Evolutionary conservation across 2,888 invertebrate genomes (phyloP).

Genomic region (Terebella lapidaria): DNA sequence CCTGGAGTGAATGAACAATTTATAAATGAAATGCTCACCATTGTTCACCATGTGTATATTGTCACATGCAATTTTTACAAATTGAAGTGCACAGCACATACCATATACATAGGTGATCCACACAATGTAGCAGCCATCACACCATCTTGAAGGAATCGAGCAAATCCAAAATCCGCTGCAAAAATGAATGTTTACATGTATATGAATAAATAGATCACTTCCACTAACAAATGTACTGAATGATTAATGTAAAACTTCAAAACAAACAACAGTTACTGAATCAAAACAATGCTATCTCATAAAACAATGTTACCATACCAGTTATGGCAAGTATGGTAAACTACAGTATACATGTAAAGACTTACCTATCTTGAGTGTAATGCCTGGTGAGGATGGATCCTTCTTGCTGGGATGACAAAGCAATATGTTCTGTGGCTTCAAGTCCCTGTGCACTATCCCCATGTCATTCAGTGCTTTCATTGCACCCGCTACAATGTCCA

Average conservation of each 20-base stretch:
- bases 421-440: slow-evolving; percentile 98
- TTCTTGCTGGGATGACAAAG: slow-evolving; percentile 71
- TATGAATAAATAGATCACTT: too few species aligned
- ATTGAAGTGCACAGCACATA: slow-evolving; percentile 54
- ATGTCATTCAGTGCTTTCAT: slow-evolving; percentile 96
- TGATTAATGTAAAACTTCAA: too few species aligned
- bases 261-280: too few species aligned
- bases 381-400: slow-evolving; percentile 74
- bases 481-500: slow-evolving; percentile 71
- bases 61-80: background rate
- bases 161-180: slow-evolving; percentile 97
- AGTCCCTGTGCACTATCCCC: slow-evolving; percentile 96
- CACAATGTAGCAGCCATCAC: slow-evolving; percentile 99
- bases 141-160: slow-evolving; percentile 94
- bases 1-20: slow-evolving; percentile 62
- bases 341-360: too few species aligned
- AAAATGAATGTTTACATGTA: too few species aligned
- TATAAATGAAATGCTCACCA: too few species aligned
- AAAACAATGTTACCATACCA: too few species aligned
- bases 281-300: too few species aligned
- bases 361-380: slow-evolving; percentile 88
- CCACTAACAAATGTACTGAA: too few species aligned
- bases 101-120: slow-evolving; percentile 99
- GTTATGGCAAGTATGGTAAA: too few species aligned
- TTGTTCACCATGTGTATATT: too few species aligned